Conservation (phyloP, 2,113 vertebrate species). For the Syrrhaptes paradoxus region DNA sequence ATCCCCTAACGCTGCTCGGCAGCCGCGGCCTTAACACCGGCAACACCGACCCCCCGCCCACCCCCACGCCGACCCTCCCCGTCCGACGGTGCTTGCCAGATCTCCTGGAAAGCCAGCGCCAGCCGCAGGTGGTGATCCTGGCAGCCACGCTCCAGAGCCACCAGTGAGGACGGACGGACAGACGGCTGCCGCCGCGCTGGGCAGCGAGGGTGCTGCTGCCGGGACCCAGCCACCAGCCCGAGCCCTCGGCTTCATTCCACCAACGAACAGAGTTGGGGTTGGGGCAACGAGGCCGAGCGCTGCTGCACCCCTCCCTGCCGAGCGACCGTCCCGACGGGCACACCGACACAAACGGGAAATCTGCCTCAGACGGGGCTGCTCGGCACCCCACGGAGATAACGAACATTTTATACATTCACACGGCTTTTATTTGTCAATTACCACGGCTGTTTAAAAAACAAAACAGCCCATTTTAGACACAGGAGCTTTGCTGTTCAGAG, state of each 20-base stretch:
- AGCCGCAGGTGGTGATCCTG: not conserved
- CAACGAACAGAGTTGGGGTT: not conserved
- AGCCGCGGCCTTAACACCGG: not conserved
- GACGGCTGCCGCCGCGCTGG: not conserved
- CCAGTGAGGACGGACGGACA: not conserved
- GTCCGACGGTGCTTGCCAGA: not conserved
- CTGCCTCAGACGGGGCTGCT: not conserved
- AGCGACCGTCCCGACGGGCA: not conserved
- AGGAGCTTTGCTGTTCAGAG: not conserved
- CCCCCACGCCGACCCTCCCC: not conserved
- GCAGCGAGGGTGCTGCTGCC: not conserved
- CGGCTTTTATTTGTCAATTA: not conserved
- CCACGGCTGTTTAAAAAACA: not conserved
- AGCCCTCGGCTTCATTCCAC: not conserved
- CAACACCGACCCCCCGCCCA: no score
- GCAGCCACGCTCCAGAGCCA: no score
- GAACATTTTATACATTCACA: not conserved
- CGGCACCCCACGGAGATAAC: not conserved
- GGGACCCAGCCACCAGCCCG: no score
- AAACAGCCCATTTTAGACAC: not conserved
- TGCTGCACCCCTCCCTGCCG: no score
- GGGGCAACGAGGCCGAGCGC: not conserved
- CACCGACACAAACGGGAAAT: not conserved
- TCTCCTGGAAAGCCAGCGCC: not conserved
- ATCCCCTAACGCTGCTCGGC: not conserved